phyloP scores from a whole-genome alignment of 2,113 vertebrate genomes.

The Heliornis fulica region DNA sequence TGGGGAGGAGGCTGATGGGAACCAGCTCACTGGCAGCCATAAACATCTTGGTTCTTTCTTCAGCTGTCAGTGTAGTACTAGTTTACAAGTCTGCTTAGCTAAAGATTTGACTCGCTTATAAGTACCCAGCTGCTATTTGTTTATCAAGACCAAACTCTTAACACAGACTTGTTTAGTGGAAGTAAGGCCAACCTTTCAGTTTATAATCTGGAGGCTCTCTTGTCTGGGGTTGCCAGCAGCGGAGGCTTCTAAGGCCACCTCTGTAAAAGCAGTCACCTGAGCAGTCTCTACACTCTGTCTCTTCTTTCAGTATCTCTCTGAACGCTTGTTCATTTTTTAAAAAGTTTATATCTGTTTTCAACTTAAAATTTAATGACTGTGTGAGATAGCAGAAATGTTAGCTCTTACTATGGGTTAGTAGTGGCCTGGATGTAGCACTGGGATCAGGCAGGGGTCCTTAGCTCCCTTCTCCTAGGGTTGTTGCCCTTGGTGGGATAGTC shows the following conservation, averaged over 20 bases:
- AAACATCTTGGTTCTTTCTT: neutral
- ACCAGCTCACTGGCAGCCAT: neutral
- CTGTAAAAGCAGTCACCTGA: neutral
- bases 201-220: neutral
- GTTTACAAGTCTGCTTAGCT: neutral
- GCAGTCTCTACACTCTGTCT: neutral
- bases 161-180: too few species aligned
- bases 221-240: neutral
- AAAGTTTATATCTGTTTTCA: neutral
- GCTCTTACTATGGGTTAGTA: neutral
- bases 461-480: neutral
- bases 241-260: neutral
- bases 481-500: neutral
- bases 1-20: neutral
- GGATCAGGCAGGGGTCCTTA: neutral
- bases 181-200: neutral
- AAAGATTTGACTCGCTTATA: neutral
- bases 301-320: neutral
- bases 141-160: neutral
- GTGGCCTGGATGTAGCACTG: neutral
- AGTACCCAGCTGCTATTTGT: neutral
- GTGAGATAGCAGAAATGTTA: neutral
- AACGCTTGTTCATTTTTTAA: neutral
- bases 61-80: neutral
- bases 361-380: neutral